Conservation (phyloP, 2,888 invertebrate genomes). For the Drosophila formosana region DNA sequence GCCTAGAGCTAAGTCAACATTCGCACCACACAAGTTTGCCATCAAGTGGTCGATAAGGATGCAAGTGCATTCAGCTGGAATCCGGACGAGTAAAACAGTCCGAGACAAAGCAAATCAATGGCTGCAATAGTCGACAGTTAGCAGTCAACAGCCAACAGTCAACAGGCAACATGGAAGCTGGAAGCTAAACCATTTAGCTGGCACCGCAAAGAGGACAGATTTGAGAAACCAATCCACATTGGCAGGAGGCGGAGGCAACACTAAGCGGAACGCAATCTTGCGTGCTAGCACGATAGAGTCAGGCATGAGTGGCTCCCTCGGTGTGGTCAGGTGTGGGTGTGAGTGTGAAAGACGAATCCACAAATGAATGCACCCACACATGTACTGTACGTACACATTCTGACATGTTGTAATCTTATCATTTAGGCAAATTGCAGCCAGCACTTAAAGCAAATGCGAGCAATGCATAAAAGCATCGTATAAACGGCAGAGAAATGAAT, state of each 20-base stretch:
- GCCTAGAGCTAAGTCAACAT: constrained; percentile 27
- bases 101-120: constrained; percentile 44
- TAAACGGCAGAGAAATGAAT: constrained; percentile 30
- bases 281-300: constrained; percentile 26
- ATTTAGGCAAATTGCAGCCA: constrained; percentile 60
- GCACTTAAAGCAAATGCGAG: constrained; percentile 54
- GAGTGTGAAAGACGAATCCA: constrained; percentile 3
- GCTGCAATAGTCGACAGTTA: constrained; percentile 23
- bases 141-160: background rate
- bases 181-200: constrained; percentile 35
- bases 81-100: constrained; percentile 11
- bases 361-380: background rate
- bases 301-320: background rate
- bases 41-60: constrained; percentile 33
- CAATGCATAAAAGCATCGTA: constrained; percentile 12
- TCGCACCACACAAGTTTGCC: constrained; percentile 6
- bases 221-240: constrained; percentile 18
- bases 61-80: constrained; percentile 34
- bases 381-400: background rate
- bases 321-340: background rate
- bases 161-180: constrained; percentile 12
- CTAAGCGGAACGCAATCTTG: constrained; percentile 37
- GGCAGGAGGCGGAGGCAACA: background rate
- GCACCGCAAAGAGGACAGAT: constrained; percentile 34
- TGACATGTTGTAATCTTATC: constrained; percentile 45